phyloP scores from a whole-genome alignment of 1,140 invertebrate genomes.

The Rhopalosiphum padi region DNA sequence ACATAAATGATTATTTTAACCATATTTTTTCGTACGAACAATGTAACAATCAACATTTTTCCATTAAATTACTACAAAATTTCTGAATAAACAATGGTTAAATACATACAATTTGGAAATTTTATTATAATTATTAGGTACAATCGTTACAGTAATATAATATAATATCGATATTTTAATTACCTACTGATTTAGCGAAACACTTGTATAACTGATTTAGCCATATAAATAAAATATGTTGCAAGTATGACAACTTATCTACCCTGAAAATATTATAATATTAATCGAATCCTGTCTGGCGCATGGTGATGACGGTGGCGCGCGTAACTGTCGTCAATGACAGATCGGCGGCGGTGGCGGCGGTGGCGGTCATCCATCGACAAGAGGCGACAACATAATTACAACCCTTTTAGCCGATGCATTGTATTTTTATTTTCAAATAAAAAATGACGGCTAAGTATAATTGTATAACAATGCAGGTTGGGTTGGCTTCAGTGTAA shows the following conservation, averaged over 20 bases:
- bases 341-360: neutral
- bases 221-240: neutral
- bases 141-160: no score
- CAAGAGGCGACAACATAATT: constrained; percentile 27
- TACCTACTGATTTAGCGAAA: neutral
- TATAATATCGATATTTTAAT: neutral
- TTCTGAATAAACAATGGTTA: neutral
- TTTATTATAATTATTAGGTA: neutral
- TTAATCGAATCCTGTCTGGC: neutral
- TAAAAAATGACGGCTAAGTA: constrained; percentile 4
- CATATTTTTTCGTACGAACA: no score
- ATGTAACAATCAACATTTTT: no score
- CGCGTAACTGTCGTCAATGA: neutral
- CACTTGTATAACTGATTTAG: neutral
- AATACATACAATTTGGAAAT: neutral
- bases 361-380: neutral
- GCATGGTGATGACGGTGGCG: neutral
- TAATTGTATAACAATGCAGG: neutral
- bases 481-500: neutral
- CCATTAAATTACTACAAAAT: neutral
- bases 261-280: neutral
- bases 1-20: no score
- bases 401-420: neutral
- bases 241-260: neutral
- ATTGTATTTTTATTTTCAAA: constrained; percentile 18